Evolutionary conservation across 2,888 invertebrate genomes (phyloP), one percentile per base, ranked within the genome.

Genomic region (Sisyra nigra): DNA sequence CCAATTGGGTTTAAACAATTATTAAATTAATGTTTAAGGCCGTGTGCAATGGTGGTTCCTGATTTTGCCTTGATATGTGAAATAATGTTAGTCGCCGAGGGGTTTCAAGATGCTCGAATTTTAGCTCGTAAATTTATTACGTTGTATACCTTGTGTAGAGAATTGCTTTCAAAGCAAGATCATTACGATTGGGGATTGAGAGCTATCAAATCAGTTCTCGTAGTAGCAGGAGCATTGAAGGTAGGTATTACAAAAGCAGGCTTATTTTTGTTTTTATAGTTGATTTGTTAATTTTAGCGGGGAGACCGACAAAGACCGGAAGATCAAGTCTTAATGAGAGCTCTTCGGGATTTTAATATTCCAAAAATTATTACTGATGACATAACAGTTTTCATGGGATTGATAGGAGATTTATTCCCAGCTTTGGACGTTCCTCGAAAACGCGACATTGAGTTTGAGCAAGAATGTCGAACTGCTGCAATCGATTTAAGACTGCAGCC

Each of bases 31-130:
- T 24, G 5, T 54, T 56, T 29, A 57, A 83, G 93, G 55, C 93
- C 94, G 1, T 94, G 93, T 60, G 93, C 93, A 44, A 94, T 94
- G 94, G 92, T 94, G 9, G 93, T 94, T 10, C 94, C 94, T 1
- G 94, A 94, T 64, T 91, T 92, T 62, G 93, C 91, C 53, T 61
- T 94, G 55, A 94, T 94, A 59, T 89, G 89, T 62, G 93, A 94
- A 68, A 94, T 94, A 60, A 93, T 93, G 91, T 74, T 94, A 66
- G 89, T 91, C 10, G 89, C 91, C 4, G 93, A 94, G 65, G 94
- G 92, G 33, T 92, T 94, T 62, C 80, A 89, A 56, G 93, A 92
- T 47, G 93, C 94, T 5, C 74, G 89, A 51, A 62, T 91, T 18
- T 61, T 93, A 46, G 92, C 93, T 15, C 73, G 91, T 49, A 94